A percentile compares a stretch with the other conserved stretches of the same genome.
Evolutionary conservation across 64 coral and sea anemone genomes (phyloP).

Genomic region (Actinia tenebrosa): DNA sequence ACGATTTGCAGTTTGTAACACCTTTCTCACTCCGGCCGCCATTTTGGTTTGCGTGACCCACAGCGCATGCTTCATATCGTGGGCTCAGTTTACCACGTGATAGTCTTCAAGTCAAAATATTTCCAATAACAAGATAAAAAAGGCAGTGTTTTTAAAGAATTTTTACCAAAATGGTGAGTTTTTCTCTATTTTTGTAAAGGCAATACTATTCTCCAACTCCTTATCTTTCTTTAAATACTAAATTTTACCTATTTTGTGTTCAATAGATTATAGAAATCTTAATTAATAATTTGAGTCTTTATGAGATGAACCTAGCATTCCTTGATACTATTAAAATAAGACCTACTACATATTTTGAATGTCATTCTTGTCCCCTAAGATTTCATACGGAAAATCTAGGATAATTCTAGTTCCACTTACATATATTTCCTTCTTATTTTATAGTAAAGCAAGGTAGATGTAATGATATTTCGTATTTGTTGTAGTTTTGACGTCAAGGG

Average conservation of each 20-base stretch:
- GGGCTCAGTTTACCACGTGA: constrained; percentile 12
- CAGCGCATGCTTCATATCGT: constrained; percentile 13
- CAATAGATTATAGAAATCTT: not conserved
- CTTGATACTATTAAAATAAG: not conserved
- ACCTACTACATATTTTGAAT: not conserved
- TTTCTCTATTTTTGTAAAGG: not conserved
- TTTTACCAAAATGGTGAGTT: constrained; percentile 25
- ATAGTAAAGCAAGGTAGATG: no score
- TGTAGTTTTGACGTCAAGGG: no score
- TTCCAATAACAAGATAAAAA: not conserved
- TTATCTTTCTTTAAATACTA: not conserved
- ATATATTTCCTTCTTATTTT: no score
- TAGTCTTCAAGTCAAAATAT: not conserved
- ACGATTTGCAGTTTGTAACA: constrained; percentile 61
- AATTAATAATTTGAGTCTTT: no score
- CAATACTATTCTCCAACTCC: not conserved
- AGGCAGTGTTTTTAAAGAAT: not conserved
- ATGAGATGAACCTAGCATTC: not conserved
- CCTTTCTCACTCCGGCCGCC: constrained; percentile 54
- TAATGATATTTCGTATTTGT: no score
- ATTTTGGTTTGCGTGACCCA: constrained; percentile 45
- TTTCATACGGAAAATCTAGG: no score
- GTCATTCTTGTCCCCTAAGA: not conserved
- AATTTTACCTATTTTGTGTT: not conserved
- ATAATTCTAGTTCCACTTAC: no score